These are phyloP conservation scores for Myotis yumanensis DNA, from an alignment of 2,113 vertebrate species.

Conservation along the genomic window DNA sequence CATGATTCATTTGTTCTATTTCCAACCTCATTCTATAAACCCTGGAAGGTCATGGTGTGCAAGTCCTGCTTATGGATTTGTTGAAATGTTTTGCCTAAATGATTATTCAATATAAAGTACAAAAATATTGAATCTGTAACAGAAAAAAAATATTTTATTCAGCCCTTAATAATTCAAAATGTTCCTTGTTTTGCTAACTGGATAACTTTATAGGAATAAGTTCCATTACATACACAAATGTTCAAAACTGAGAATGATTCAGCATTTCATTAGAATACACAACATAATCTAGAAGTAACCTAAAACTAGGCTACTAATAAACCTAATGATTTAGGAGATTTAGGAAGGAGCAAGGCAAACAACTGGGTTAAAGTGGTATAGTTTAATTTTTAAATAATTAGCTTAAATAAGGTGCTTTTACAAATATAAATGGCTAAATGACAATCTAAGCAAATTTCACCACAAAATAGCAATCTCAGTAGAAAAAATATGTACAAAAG, in stretches of 20 bases:
- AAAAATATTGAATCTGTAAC: not conserved
- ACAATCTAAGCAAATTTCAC: conserved; percentile 3
- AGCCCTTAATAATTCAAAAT: not conserved
- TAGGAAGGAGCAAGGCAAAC: too few relatives aligned
- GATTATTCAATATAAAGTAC: not conserved
- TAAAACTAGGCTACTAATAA: not conserved
- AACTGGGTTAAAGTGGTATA: too few relatives aligned
- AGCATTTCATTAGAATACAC: not conserved
- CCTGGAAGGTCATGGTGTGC: not conserved
- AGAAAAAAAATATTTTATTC: not conserved
- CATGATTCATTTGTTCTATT: conserved; percentile 24
- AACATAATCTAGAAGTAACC: not conserved
- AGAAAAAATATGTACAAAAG: conserved; percentile 4
- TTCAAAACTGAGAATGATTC: not conserved
- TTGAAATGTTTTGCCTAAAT: not conserved
- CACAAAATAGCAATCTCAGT: not conserved
- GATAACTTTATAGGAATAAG: not conserved
- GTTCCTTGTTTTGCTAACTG: not conserved
- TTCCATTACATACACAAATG: not conserved
- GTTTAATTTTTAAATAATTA: not conserved
- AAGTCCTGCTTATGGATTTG: conserved; percentile 27
- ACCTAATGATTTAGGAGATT: not conserved
- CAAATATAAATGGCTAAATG: not conserved
- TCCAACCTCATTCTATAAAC: not conserved
- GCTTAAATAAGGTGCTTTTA: not conserved